These are phyloP conservation scores for Timema podura DNA, from an alignment of 2,888 invertebrate species.

Conservation along the genomic window DNA sequence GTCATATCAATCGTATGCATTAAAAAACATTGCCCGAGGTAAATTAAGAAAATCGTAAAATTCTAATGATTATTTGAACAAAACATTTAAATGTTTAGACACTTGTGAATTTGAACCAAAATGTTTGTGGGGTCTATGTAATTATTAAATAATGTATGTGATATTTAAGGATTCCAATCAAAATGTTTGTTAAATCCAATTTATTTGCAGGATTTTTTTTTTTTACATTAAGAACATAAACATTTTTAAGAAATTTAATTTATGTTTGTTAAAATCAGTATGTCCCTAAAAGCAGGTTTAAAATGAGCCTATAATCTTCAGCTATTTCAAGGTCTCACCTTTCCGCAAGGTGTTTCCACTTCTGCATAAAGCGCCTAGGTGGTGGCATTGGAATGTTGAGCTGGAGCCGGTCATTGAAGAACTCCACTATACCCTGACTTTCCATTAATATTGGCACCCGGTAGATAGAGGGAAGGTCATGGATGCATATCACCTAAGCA, in stretches of 20 bases:
- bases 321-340: slow-evolving; percentile 43
- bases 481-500: slow-evolving; percentile 81
- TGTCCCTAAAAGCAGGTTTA: too few relatives aligned
- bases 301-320: not conserved
- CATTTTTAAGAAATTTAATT: too few relatives aligned
- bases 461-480: slow-evolving; percentile 92
- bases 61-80: too few relatives aligned
- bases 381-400: slow-evolving; percentile 63
- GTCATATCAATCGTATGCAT: not conserved
- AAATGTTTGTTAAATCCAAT: slow-evolving; percentile 3
- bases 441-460: slow-evolving; percentile 93
- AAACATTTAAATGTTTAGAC: too few relatives aligned
- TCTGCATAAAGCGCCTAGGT: slow-evolving; percentile 68
- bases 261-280: too few relatives aligned
- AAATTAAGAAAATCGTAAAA: not conserved
- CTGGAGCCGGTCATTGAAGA: slow-evolving; percentile 75
- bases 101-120: too few relatives aligned
- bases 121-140: too few relatives aligned
- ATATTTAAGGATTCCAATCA: not conserved
- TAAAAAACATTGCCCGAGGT: not conserved
- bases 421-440: slow-evolving; percentile 81
- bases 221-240: too few relatives aligned
- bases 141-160: not conserved
- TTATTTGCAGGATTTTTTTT: too few relatives aligned
- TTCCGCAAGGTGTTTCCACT: slow-evolving; percentile 87